Percentiles rank a stretch among this genome's conserved stretches.
Evolutionary conservation across 2,888 invertebrate genomes (phyloP).

Genomic region (Standfussiana lucernea): DNA sequence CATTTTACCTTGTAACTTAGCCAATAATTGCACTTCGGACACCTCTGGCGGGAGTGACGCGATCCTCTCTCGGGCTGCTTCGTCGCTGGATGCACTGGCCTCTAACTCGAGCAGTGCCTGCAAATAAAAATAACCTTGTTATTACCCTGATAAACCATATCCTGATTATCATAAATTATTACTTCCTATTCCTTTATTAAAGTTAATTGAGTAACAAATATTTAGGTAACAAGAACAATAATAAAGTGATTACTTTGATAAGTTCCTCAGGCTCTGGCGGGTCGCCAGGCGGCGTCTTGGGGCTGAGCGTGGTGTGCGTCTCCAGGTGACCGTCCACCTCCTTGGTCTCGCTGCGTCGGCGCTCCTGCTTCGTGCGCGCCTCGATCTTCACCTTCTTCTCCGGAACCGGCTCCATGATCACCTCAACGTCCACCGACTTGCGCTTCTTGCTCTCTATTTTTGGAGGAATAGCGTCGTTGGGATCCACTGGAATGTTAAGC

Average conservation of each 20-base stretch:
- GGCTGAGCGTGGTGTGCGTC: slow-evolving; percentile 94
- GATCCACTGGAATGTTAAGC: slow-evolving; percentile 80
- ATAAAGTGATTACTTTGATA: slow-evolving; percentile 91
- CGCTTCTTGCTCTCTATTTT: slow-evolving; percentile 82
- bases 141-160: not conserved
- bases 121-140: slow-evolving; percentile 59
- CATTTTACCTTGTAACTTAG: slow-evolving; percentile 95
- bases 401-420: slow-evolving; percentile 73
- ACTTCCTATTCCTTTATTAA: not conserved
- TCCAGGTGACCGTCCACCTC: slow-evolving; percentile 94
- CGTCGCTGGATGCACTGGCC: slow-evolving; percentile 98
- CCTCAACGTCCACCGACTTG: slow-evolving; percentile 80
- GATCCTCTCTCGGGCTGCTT: slow-evolving; percentile 97
- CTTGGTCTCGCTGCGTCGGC: slow-evolving; percentile 86
- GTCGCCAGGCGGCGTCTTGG: slow-evolving; percentile 95
- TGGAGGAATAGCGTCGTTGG: slow-evolving; percentile 80
- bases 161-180: not conserved
- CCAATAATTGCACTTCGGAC: slow-evolving; percentile 96
- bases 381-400: slow-evolving; percentile 87
- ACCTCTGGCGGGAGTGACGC: slow-evolving; percentile 98
- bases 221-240: not conserved
- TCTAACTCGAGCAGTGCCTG: slow-evolving; percentile 95
- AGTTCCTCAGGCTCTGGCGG: slow-evolving; percentile 98
- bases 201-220: slow-evolving; percentile 11
- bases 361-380: slow-evolving; percentile 77